Evolutionary conservation across 1,140 invertebrate species (phyloP), one percentile per base, ranked within the genome.

Genomic region (Myzus persicae): DNA sequence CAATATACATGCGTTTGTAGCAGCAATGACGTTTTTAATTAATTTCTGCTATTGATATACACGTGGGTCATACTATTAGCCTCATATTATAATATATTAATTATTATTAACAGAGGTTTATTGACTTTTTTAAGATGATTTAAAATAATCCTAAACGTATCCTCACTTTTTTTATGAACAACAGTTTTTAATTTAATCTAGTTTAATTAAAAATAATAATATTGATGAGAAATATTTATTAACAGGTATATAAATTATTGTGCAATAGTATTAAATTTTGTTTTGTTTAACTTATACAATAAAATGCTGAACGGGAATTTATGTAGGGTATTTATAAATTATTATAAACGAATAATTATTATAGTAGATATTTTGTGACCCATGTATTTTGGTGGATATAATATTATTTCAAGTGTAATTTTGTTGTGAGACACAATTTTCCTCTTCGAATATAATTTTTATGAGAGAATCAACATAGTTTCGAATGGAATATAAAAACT

Each of bases 281-380:
- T 67, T 2, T 67, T 31, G 31, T 67, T 31, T n/a, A 31, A n/a
- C 8, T 31, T 4, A 67, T 5, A 67, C 11, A 67, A 67, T 67
- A 67, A 11, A 67, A 67, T 67, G 26, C 31, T 31, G 31, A 59
- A 11, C 26, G 2, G 31, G 59, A n/a, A 67, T 31, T n/a, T 31
- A 59, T 11, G 54, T 31, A 31, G 9, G 54, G 11, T 59, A 31
- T 31, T 54, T 59, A 59, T 59, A 26, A 8, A 31, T 59, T 59
- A 31, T 59, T 59, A 59, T 59, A 59, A 89, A 89, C n/a, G 20
- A 36, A 51, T 89, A 67, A 67, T 67, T 67, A 67, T 26, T 88
- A 51, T 36, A 18, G 85, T 88, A 36, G n/a, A 20, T 36, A 48
- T 87, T 46, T 46, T 48, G n/a, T 48, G 2, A n/a, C 31, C 9